Evolutionary conservation across 2,888 invertebrate species (phyloP).

Genomic region (Epistrophe eligans): DNA sequence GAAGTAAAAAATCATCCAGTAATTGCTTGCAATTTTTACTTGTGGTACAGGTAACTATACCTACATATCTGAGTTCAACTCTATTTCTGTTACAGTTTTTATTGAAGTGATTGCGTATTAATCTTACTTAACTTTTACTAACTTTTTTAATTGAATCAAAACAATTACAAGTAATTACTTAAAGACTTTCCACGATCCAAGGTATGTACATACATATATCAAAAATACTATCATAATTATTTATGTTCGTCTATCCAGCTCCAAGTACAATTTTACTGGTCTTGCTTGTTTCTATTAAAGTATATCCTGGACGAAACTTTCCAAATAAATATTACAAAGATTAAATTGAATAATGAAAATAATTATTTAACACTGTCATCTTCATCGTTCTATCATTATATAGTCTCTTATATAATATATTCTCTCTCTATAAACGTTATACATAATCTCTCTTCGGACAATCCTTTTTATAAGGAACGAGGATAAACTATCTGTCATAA

Average conservation of each 20-base stretch:
- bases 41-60: no score
- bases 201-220: neutral
- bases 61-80: no score
- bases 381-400: neutral
- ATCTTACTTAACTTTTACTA: neutral
- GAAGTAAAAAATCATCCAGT: no score
- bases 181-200: neutral
- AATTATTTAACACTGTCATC: neutral
- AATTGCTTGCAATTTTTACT: no score
- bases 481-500: constrained; percentile 10
- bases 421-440: neutral
- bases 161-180: neutral
- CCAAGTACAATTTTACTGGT: neutral
- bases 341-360: neutral
- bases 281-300: neutral
- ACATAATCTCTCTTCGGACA: neutral
- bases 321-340: neutral
- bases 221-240: neutral
- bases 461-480: neutral
- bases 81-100: no score
- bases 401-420: neutral
- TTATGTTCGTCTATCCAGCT: neutral
- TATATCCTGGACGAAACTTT: neutral
- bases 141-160: neutral
- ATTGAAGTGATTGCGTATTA: no score